A percentile compares a stretch with the other conserved stretches of the same genome.
These are phyloP conservation scores for Hycleus cichorii DNA, from an alignment of 1,140 invertebrate genomes.

Conservation along the genomic window DNA sequence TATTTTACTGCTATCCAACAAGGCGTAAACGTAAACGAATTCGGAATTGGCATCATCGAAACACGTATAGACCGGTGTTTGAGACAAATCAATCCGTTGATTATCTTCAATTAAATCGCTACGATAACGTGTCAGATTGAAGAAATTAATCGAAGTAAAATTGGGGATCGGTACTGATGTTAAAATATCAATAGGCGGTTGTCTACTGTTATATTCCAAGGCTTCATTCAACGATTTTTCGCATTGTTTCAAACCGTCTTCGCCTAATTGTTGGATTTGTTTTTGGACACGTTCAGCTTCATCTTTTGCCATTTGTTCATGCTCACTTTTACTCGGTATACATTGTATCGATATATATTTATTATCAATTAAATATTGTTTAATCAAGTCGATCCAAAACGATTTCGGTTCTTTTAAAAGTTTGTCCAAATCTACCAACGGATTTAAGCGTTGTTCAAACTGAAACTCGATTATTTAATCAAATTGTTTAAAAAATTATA, in stretches of 20 bases:
- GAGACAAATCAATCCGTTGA: slow-evolving; percentile 52
- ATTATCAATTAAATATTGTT: slow-evolving; percentile 61
- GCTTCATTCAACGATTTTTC: slow-evolving; percentile 57
- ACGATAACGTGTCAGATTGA: slow-evolving; percentile 54
- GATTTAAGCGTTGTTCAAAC: slow-evolving; percentile 66
- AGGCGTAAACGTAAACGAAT: slow-evolving; percentile 70
- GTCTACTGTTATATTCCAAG: slow-evolving; percentile 68
- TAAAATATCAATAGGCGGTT: slow-evolving; percentile 59
- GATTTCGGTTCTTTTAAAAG: slow-evolving; percentile 53
- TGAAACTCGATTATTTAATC: slow-evolving; percentile 36
- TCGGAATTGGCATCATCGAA: slow-evolving; percentile 75
- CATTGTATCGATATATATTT: slow-evolving; percentile 48
- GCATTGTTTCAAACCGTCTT: slow-evolving; percentile 59
- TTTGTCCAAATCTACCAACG: slow-evolving; percentile 54
- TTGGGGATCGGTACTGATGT: slow-evolving; percentile 62
- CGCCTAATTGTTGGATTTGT: slow-evolving; percentile 56
- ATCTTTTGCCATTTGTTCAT: slow-evolving; percentile 49
- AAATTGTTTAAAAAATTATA: too few relatives aligned
- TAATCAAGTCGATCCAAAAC: slow-evolving; percentile 67
- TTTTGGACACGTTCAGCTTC: slow-evolving; percentile 60
- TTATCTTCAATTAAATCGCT: slow-evolving; percentile 46
- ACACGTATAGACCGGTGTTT: slow-evolving; percentile 67
- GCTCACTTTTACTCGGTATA: slow-evolving; percentile 50
- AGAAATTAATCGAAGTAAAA: slow-evolving; percentile 60
- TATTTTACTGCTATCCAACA: slow-evolving; percentile 66